A percentile compares a stretch with the other conserved stretches of the same genome.
These are phyloP conservation scores for Deilephila porcellus DNA, from an alignment of 2,888 invertebrate genomes.

Conservation along the genomic window DNA sequence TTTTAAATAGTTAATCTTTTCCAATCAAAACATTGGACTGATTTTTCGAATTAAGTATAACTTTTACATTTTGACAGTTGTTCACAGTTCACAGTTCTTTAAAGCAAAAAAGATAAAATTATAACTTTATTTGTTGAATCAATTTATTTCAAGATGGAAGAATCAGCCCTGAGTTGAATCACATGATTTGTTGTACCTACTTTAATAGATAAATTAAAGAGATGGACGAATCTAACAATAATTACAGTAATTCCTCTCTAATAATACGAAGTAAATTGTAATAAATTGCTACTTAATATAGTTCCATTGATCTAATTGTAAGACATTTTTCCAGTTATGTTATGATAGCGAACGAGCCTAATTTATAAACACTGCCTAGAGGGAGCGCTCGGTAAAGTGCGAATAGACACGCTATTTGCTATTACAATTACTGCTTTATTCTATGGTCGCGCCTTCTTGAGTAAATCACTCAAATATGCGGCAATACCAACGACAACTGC, in stretches of 20 bases:
- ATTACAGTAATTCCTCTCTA: no score
- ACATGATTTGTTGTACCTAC: not conserved
- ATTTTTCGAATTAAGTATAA: no score
- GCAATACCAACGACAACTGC: not conserved
- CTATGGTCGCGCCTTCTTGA: not conserved
- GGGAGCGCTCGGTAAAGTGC: constrained; percentile 54
- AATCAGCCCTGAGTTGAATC: no score
- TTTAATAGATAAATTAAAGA: not conserved
- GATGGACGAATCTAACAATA: not conserved
- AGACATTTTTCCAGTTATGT: constrained; percentile 42
- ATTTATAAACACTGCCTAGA: constrained; percentile 59
- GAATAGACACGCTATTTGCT: constrained; percentile 62
- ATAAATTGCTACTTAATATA: not conserved
- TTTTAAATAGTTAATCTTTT: no score
- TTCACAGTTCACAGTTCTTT: no score
- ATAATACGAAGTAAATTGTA: not conserved
- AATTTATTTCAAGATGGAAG: no score
- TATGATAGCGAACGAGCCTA: constrained; percentile 55
- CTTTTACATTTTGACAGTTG: no score
- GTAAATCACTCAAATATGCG: not conserved
- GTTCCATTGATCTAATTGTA: not conserved
- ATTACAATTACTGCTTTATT: constrained; percentile 5
- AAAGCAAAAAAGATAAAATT: no score
- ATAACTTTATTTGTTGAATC: no score
- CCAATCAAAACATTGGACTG: no score